phyloP scores from a whole-genome alignment of 2,888 invertebrate genomes.

The Chydorus sphaericus region DNA sequence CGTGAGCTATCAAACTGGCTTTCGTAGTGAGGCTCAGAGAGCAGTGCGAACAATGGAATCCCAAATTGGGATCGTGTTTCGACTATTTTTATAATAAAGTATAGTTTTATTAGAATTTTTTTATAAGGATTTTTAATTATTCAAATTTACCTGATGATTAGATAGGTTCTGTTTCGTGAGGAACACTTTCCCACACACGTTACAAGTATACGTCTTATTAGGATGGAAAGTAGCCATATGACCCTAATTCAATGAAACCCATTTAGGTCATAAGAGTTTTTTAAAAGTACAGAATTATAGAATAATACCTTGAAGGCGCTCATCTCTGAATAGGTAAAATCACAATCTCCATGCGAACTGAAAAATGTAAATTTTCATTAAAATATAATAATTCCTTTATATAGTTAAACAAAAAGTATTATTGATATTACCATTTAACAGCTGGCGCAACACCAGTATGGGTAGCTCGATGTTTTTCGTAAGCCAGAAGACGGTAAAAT shows the following conservation, averaged over 20 bases:
- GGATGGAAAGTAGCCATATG: not conserved
- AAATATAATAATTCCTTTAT: too few species aligned
- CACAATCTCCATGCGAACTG: not conserved
- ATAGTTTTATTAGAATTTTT: not conserved
- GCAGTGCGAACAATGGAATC: not conserved
- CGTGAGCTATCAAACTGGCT: not conserved
- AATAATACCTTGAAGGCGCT: not conserved
- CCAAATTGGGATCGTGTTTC: not conserved
- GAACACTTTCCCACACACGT: not conserved
- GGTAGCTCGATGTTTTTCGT: not conserved
- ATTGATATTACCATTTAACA: too few species aligned
- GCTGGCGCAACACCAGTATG: conserved; percentile 1
- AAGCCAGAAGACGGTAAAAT: not conserved
- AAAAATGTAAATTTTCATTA: too few species aligned
- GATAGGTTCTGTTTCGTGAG: not conserved
- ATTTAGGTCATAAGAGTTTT: not conserved
- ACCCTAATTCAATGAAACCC: not conserved
- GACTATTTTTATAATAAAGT: not conserved
- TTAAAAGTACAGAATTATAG: not conserved
- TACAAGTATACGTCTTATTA: not conserved
- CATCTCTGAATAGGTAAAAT: conserved; percentile 1
- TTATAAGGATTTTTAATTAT: not conserved
- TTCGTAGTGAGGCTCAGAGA: not conserved
- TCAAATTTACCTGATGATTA: not conserved
- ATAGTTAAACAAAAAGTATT: too few species aligned